phyloP scores from a whole-genome alignment of 2,797 vertebrate genomes.

The Coreius guichenoti region DNA sequence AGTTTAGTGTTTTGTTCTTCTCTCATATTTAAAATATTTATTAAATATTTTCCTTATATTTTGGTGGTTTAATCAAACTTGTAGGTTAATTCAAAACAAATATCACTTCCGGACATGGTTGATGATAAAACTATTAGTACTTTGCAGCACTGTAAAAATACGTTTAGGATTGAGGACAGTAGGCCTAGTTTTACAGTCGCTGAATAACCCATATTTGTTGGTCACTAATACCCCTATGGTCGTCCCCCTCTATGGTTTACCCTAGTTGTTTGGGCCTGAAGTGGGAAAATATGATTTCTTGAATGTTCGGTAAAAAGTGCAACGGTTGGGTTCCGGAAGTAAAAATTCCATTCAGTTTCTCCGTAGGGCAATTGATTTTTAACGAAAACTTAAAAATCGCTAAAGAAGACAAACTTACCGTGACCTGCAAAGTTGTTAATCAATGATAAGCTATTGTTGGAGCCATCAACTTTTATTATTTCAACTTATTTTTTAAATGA shows the following conservation, averaged over 20 bases:
- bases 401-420: no score
- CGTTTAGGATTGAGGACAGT: neutral
- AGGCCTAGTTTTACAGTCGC: neutral
- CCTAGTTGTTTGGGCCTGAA: no score
- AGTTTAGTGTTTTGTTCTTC: no score
- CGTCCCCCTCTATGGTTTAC: no score
- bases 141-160: neutral
- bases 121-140: neutral
- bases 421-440: no score
- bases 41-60: neutral
- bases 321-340: neutral
- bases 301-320: neutral
- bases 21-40: neutral
- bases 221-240: neutral
- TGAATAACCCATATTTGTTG: neutral
- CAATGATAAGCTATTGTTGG: no score
- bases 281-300: neutral
- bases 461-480: no score
- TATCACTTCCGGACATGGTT: neutral
- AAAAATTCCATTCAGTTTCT: neutral
- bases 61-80: neutral
- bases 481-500: no score
- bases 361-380: neutral
- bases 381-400: no score
- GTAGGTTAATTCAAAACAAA: neutral